Evolutionary conservation across 2,797 vertebrate species (phyloP).

Genomic region (Aratinga solstitialis): DNA sequence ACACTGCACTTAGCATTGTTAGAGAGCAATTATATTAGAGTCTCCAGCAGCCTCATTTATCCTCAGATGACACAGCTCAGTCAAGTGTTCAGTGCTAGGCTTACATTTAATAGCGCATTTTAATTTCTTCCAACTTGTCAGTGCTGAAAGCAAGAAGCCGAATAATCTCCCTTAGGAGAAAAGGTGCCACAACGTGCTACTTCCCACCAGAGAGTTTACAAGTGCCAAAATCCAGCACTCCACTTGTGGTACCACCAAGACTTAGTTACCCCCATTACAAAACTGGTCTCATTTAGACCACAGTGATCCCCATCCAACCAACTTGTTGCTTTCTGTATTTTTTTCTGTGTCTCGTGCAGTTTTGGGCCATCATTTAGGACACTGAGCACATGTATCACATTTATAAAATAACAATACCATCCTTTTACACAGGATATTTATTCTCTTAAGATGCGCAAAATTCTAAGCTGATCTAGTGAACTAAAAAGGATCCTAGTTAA

Average conservation of each 20-base stretch:
- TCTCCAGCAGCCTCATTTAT: neutral
- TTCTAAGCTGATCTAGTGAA: neutral
- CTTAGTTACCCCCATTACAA: neutral
- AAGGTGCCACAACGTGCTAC: neutral
- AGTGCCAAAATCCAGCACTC: neutral
- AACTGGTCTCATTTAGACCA: neutral
- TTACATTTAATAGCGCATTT: neutral
- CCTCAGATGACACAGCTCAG: neutral
- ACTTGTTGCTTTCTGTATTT: neutral
- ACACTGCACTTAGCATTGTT: neutral
- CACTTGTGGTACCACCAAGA: neutral
- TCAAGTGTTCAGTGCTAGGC: neutral
- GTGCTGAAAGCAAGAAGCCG: neutral
- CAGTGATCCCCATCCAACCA: neutral
- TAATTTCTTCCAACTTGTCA: neutral
- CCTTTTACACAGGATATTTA: neutral
- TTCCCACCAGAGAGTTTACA: neutral
- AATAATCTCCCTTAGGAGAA: neutral
- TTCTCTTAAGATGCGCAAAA: neutral
- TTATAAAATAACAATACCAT: neutral
- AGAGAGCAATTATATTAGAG: neutral
- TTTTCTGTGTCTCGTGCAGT: neutral
- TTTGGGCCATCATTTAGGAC: neutral
- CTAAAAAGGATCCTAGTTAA: neutral
- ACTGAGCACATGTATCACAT: neutral